Evolutionary conservation across 2,797 vertebrate genomes (phyloP).

Genomic region (Podargus strigoides): DNA sequence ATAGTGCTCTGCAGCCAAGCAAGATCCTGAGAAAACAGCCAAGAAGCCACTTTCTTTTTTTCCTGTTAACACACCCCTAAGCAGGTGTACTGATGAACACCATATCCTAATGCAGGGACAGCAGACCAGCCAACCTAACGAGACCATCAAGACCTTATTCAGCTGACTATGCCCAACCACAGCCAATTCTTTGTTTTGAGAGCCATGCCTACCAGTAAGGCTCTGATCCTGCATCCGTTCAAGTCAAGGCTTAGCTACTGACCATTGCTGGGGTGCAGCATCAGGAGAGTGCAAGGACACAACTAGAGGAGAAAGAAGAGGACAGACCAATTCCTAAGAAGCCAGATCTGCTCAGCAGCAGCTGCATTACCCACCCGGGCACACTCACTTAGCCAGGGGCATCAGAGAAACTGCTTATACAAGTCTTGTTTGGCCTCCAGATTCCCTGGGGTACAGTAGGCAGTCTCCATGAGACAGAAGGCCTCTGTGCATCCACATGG

Average conservation of each 20-base stretch:
- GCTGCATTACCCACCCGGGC: background rate
- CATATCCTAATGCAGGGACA: background rate
- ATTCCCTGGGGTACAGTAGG: background rate
- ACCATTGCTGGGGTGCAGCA: background rate
- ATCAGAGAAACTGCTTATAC: background rate
- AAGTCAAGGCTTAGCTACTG: background rate
- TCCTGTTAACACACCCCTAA: background rate
- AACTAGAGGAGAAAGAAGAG: background rate
- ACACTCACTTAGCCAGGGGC: background rate
- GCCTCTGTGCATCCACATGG: background rate
- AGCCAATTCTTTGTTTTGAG: background rate
- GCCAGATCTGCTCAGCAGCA: background rate
- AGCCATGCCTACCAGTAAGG: background rate
- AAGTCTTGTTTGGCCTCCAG: background rate
- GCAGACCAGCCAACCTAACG: background rate
- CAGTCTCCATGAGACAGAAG: background rate
- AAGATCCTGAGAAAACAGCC: too few relatives aligned
- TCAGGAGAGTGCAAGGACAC: background rate
- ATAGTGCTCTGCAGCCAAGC: too few relatives aligned
- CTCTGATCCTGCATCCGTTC: background rate
- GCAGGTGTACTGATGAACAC: fast-evolving
- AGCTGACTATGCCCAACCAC: background rate
- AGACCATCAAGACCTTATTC: background rate
- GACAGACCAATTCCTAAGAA: background rate
- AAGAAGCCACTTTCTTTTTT: too few relatives aligned